phyloP scores from a whole-genome alignment of 2,888 invertebrate species.

The Tetragonula carbonaria region DNA sequence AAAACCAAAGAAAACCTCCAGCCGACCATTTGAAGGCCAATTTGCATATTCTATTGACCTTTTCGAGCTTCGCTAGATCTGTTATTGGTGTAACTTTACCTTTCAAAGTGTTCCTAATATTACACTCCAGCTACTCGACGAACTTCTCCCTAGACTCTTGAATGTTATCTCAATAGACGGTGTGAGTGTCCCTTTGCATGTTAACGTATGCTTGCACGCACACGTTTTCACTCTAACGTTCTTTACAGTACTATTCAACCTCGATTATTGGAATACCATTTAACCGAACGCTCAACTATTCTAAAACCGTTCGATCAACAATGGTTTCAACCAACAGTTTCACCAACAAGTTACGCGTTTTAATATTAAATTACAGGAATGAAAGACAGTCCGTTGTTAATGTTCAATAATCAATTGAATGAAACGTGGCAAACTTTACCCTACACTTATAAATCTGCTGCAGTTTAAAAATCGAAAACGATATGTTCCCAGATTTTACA shows the following conservation, averaged over 20 bases:
- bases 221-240: not conserved
- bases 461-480: not conserved
- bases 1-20: slow-evolving; percentile 64
- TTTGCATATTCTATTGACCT: slow-evolving; percentile 75
- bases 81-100: slow-evolving; percentile 75
- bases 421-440: not conserved
- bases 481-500: too few species aligned
- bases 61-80: slow-evolving; percentile 65
- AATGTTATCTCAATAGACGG: slow-evolving; percentile 67
- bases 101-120: slow-evolving; percentile 74
- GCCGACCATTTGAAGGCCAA: slow-evolving; percentile 71
- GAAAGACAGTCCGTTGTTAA: not conserved
- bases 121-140: slow-evolving; percentile 70
- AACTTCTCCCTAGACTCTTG: slow-evolving; percentile 65
- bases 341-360: not conserved
- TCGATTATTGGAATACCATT: not conserved
- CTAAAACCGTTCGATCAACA: not conserved
- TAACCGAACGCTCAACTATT: not conserved
- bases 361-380: not conserved
- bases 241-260: not conserved
- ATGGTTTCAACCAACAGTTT: not conserved
- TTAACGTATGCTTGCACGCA: slow-evolving; percentile 4
- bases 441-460: not conserved
- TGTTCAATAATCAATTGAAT: not conserved
- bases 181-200: slow-evolving; percentile 35